Base-by-base conservation (phyloP, 2,888 invertebrate species). In the Acheta domesticus region DNA sequence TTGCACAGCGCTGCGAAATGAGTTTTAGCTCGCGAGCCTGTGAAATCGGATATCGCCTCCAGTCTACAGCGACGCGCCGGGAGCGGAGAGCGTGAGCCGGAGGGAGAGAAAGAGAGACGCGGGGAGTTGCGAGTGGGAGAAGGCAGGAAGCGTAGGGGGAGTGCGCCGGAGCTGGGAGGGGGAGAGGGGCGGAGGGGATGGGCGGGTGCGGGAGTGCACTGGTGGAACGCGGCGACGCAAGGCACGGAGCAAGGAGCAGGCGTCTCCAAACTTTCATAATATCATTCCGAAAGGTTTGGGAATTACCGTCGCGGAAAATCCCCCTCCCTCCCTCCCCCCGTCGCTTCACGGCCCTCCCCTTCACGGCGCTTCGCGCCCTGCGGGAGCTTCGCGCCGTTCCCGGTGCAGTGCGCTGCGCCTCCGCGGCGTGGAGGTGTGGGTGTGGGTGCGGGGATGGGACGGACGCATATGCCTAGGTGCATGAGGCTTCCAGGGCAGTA, bases 231-330 rank as follows among this genome's bases (percentile, higher is more conserved):
- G 36, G 36, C 36, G 36, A 36, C 36, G 77, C 20, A 20, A 77
- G 77, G 77, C 49, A 49, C 48, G 49, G 48, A 49, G 49, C 48
- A 73, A 77, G 76, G 79, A 78, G 75, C 80, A 36, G 73, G 50
- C 78, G 78, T 76, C 49, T 36, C 76, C 77, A 79, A 81, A 79
- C 81, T 81, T 81, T 81, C 79, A 75, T 79, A 79, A 81, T 81
- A 78, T 81, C 79, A 79, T 80, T 78, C 79, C 79, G 77, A 81
- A 81, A 80, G 79, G 78, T 79, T 80, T 77, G 74, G 80, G 81
- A 78, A 79, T 76, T 74, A 80, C 77, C 62, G 76, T 81, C 79
- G 62, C 74, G 74, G 77, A 79, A 79, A 80, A 79, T 80, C 78
- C 79, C 78, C 79, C 50, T 62, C 78, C 79, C 78, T 49, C 62